Evolutionary conservation across 2,888 invertebrate species (phyloP), one percentile per base, ranked within the genome.

Genomic region (Eupithecia pulchellata): DNA sequence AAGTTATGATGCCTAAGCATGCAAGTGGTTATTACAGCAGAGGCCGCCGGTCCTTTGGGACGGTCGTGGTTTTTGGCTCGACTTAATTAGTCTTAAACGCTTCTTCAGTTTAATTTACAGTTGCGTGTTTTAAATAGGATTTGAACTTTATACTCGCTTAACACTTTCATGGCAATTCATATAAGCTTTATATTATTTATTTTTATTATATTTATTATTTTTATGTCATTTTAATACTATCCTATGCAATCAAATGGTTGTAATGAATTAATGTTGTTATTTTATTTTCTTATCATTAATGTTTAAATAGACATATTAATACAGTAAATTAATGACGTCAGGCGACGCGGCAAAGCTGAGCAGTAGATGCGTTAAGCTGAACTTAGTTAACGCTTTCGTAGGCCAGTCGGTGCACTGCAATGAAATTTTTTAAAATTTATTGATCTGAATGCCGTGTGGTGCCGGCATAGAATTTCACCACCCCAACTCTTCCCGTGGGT

Each of bases 1-100:
- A 67, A 57, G 68, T 70, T 61, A 68, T 65, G 55, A 34, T 29
- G 30, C 20, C 17, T 30, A 55, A n/a, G 36, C 64, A 52, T n/a
- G 52, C 52, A 32, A 27, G 57, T 57, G 57, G 29, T 20, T 29
- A 57, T 57, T 57, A 29, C 57, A 57, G 29, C 29, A 57, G 57
- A 29, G 29, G 57, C 57, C 29, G 17, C 4, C 17, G 29, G 52
- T 52, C 13, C 25, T 52, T 25, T 20, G 20, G 47, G 20, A 11
- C 47, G 20, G 47, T 47, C 25, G 52, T 52, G 52, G 52, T 52
- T 52, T 52, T 52, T 52, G 52, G 52, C 52, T 52, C 52, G 52
- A 25, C 52, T 52, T 25, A 52, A 52, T 52, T 52, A 20, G 52
- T 52, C 52, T 20, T 52, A 52, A 52, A 25, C 25, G 52, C 52